Percentiles rank a stretch among this genome's conserved stretches.
Conservation (phyloP, 2,888 invertebrate species). For the Euphydryas editha region DNA sequence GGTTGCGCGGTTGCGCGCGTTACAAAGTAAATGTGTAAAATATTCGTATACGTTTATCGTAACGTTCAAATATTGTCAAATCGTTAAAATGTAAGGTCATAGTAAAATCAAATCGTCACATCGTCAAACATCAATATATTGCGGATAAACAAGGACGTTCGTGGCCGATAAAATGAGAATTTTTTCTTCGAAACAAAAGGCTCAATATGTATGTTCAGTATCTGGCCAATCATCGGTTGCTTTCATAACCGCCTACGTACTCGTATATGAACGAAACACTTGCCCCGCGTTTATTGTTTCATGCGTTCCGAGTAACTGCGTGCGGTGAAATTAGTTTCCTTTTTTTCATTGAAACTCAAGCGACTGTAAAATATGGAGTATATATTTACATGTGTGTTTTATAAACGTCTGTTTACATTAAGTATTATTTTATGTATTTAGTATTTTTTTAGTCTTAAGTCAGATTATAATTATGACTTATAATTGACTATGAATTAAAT, state of each 20-base stretch:
- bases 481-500: too few species aligned
- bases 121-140: slow-evolving; percentile 25
- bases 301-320: slow-evolving; percentile 19
- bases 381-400: too few species aligned
- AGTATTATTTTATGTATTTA: too few species aligned
- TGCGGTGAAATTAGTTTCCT: slow-evolving; percentile 18
- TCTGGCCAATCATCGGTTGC: slow-evolving; percentile 61
- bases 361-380: too few species aligned
- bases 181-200: slow-evolving; percentile 42
- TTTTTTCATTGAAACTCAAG: too few species aligned
- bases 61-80: slow-evolving; percentile 29
- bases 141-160: slow-evolving; percentile 17
- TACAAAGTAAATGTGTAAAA: too few species aligned
- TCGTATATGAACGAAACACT: slow-evolving; percentile 61
- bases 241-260: slow-evolving; percentile 56
- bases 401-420: too few species aligned
- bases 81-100: slow-evolving; percentile 2
- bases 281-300: slow-evolving; percentile 57
- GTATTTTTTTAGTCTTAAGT: too few species aligned
- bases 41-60: too few species aligned
- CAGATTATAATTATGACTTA: too few species aligned
- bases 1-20: too few species aligned
- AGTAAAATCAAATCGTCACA: slow-evolving; percentile 19
- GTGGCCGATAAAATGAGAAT: slow-evolving; percentile 48
- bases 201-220: slow-evolving; percentile 50